Evolutionary conservation across 1,140 invertebrate genomes (phyloP).

Genomic region (Sarcophaga peregrina): DNA sequence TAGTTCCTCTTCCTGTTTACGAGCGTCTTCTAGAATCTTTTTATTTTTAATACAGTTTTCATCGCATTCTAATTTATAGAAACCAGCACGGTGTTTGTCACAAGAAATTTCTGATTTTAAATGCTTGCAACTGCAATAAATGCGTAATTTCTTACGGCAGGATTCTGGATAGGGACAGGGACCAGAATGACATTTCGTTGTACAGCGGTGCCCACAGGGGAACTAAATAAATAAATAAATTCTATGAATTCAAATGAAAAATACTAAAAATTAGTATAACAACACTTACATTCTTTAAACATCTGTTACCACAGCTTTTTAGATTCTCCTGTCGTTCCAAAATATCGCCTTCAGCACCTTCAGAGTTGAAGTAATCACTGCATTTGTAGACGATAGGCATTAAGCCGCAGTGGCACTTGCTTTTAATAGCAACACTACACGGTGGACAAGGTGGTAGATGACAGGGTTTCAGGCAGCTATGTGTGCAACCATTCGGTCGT

Average conservation of each 20-base stretch:
- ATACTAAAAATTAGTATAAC: not conserved
- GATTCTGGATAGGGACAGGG: constrained; percentile 74
- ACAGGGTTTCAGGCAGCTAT: constrained; percentile 80
- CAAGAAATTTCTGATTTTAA: constrained; percentile 82
- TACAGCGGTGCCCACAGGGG: constrained; percentile 81
- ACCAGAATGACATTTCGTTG: constrained; percentile 80
- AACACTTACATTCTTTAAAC: constrained; percentile 81
- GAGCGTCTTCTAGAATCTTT: constrained; percentile 68
- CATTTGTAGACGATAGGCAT: constrained; percentile 81
- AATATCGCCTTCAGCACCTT: constrained; percentile 66
- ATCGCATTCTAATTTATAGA: constrained; percentile 73
- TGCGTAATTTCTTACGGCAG: constrained; percentile 84
- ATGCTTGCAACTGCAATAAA: constrained; percentile 78
- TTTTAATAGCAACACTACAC: constrained; percentile 78
- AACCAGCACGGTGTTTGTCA: constrained; percentile 70
- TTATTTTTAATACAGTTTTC: constrained; percentile 71
- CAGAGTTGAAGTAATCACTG: constrained; percentile 71
- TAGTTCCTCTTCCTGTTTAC: constrained; percentile 69
- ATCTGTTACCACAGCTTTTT: constrained; percentile 74
- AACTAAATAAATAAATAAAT: constrained; percentile 68
- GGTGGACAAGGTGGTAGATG: constrained; percentile 77
- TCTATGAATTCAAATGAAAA: not conserved
- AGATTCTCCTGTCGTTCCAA: constrained; percentile 57
- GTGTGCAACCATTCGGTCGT: constrained; percentile 81
- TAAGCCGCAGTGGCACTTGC: constrained; percentile 83